phyloP scores from a whole-genome alignment of 2,888 invertebrate genomes.

The Campoletis raptor region DNA sequence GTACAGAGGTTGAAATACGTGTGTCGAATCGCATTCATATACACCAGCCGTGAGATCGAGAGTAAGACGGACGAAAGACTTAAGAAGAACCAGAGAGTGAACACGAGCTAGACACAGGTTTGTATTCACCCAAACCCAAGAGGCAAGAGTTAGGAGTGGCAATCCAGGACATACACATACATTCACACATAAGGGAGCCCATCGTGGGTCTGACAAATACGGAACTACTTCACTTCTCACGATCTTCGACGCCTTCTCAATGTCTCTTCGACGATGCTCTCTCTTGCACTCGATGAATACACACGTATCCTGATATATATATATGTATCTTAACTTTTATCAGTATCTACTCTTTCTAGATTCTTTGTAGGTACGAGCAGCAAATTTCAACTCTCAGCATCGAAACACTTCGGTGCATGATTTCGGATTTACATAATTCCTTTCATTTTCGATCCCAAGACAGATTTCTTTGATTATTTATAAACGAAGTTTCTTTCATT shows the following conservation, averaged over 20 bases:
- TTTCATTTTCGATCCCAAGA: neutral
- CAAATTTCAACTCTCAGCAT: conserved; percentile 26
- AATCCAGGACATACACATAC: conserved; percentile 38
- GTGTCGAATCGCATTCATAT: conserved; percentile 52
- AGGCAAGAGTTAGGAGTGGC: conserved; percentile 50
- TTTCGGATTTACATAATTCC: conserved; percentile 20
- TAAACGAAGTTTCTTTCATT: neutral
- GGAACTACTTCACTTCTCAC: conserved; percentile 64
- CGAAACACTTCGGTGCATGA: conserved; percentile 21
- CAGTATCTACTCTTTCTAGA: neutral
- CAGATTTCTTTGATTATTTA: neutral
- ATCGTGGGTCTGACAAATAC: conserved; percentile 62
- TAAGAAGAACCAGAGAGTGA: conserved; percentile 58
- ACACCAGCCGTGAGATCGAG: conserved; percentile 32
- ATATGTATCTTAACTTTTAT: conserved; percentile 25
- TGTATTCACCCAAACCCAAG: conserved; percentile 59
- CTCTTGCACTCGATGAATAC: neutral
- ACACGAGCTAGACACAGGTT: conserved; percentile 47
- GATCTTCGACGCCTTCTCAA: conserved; percentile 61
- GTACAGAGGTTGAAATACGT: conserved; percentile 59
- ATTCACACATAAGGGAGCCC: conserved; percentile 17
- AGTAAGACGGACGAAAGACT: conserved; percentile 57
- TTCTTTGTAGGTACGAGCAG: conserved; percentile 17
- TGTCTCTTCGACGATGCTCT: conserved; percentile 32
- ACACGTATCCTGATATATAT: neutral